Evolutionary conservation across 2,113 vertebrate genomes (phyloP).

Genomic region (Varanus komodoensis): DNA sequence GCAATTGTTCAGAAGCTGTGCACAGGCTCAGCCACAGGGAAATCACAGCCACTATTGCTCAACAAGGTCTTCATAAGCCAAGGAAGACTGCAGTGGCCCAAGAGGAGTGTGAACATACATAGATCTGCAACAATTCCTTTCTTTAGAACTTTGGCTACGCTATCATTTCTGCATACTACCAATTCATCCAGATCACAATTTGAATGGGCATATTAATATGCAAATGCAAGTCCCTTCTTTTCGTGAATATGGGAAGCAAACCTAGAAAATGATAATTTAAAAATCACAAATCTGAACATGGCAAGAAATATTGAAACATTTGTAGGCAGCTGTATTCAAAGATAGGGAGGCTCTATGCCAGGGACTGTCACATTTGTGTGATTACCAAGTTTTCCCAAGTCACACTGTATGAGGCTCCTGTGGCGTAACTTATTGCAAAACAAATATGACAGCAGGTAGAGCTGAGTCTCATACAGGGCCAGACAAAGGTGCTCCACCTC

Average conservation of each 20-base stretch:
- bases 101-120: neutral
- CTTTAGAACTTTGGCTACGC: conserved; percentile 12
- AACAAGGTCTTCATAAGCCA: neutral
- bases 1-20: conserved; percentile 5
- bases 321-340: neutral
- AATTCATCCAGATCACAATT: neutral
- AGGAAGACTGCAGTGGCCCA: neutral
- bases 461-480: neutral
- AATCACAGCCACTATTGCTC: conserved; percentile 26
- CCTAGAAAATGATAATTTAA: neutral
- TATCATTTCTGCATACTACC: neutral
- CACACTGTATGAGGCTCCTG: neutral
- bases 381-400: conserved; percentile 11
- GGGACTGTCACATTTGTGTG: neutral
- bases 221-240: neutral
- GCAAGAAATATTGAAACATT: neutral
- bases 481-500: neutral
- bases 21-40: conserved; percentile 15
- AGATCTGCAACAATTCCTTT: conserved; percentile 6
- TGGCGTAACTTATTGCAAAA: conserved; percentile 24
- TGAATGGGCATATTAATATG: neutral
- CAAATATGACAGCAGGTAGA: conserved; percentile 13
- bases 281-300: neutral
- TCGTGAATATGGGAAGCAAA: neutral
- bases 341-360: neutral